Percentiles rank a stretch among this genome's conserved stretches.
Conservation (phyloP, 2,888 invertebrate species). For the Ichneumoninae sp. region DNA sequence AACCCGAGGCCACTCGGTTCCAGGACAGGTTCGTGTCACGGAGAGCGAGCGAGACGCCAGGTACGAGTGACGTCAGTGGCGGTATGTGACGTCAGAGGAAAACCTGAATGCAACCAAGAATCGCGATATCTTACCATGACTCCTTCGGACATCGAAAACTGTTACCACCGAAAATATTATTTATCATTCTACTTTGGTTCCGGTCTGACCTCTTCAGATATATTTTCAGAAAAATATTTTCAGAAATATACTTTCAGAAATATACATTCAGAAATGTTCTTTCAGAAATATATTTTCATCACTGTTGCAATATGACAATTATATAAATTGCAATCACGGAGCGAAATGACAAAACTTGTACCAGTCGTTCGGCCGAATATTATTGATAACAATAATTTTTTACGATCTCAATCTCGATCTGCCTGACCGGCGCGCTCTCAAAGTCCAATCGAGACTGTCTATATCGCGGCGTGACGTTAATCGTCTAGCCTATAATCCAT, state of each 20-base stretch:
- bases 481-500: no score
- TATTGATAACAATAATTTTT: not conserved
- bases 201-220: not conserved
- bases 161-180: not conserved
- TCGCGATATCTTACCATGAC: constrained; percentile 9
- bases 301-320: not conserved
- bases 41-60: constrained; percentile 70
- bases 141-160: not conserved
- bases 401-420: not conserved
- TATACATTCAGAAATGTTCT: no score
- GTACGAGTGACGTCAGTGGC: constrained; percentile 80
- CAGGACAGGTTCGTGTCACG: constrained; percentile 26
- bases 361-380: no score
- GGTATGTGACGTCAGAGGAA: constrained; percentile 79
- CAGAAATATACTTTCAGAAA: no score
- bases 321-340: not conserved
- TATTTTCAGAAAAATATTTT: not conserved
- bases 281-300: not conserved
- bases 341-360: not conserved
- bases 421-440: not conserved
- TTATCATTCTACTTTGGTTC: not conserved
- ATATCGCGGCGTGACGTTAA: no score
- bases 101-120: constrained; percentile 69
- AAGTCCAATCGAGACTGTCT: not conserved
- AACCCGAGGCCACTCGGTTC: constrained; percentile 56